Percentiles rank a stretch among this genome's conserved stretches.
phyloP scores from a whole-genome alignment of 2,888 invertebrate genomes.

The Heliconius sara region DNA sequence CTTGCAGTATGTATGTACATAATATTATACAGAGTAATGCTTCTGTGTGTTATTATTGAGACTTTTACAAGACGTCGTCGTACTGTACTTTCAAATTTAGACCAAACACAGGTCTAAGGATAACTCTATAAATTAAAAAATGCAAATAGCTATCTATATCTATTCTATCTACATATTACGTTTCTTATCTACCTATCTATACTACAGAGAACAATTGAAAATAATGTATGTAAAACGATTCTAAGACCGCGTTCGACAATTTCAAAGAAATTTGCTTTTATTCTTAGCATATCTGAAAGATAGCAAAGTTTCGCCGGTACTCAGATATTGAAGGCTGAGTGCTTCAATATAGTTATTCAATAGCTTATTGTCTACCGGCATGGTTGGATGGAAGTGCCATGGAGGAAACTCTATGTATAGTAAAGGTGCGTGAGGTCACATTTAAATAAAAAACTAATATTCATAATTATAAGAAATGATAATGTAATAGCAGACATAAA shows the following conservation, averaged over 20 bases:
- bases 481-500: too few relatives aligned
- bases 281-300: not conserved
- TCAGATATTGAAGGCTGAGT: constrained; percentile 13
- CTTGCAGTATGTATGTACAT: too few relatives aligned
- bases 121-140: too few relatives aligned
- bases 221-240: not conserved
- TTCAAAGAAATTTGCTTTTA: constrained; percentile 6
- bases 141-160: too few relatives aligned
- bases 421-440: too few relatives aligned
- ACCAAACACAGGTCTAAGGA: not conserved
- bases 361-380: not conserved
- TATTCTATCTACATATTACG: not conserved
- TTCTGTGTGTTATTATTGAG: too few relatives aligned
- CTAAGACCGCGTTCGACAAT: not conserved
- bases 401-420: not conserved
- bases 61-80: too few relatives aligned
- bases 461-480: too few relatives aligned
- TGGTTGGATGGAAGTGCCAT: not conserved
- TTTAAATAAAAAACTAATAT: too few relatives aligned
- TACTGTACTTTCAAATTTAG: too few relatives aligned
- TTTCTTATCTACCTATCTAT: too few relatives aligned
- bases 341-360: constrained; percentile 3
- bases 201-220: not conserved
- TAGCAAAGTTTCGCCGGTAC: not conserved
- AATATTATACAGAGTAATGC: too few relatives aligned